Evolutionary conservation across 2,797 vertebrate species (phyloP), one percentile per base, ranked within the genome.

Genomic region (Amblyopsis hoosieri): DNA sequence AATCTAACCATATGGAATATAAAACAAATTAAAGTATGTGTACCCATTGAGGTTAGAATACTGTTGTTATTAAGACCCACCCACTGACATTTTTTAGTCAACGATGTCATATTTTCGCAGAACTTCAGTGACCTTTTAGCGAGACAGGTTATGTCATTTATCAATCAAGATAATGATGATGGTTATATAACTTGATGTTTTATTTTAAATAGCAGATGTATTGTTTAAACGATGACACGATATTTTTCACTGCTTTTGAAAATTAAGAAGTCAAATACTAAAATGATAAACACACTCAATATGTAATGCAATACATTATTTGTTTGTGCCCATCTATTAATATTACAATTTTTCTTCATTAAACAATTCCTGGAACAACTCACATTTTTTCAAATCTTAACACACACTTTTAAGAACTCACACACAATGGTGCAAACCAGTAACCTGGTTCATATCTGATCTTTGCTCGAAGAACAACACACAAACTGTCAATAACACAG

Each of bases 21-120:
- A 62, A 72, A 57, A 72, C 17, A 53, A 78, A 71, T 29, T 29
- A 29, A 4, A 29, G 23, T 29, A 29, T 29, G 23, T 29, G 23
- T 29, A 29, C 23, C 23, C 23, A 29, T 73, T 54, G 54, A 69
- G 72, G 76, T 62, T 80, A 53, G 57, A 57, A 66, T 64, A 46
- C 42, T 53, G 60, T 59, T 66, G 17, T 60, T 12, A 66, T 86
- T 84, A 85, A 69, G 72, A 87, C 80, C 83, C 13, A 66, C 74
- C 74, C 63, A 45, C 12, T 68, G 49, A 71, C 67, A 64, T 59
- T 61, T 72, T 66, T 65, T 63, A 67, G 68, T 68, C 61, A 10
- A 49, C 85, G 83, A 89, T 76, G 58, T 87, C 84, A 87, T 68
- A 56, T 57, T 19, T 62, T 19, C 56, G 69, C 71, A 53, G 57